phyloP scores from a whole-genome alignment of 1,140 invertebrate species.

The Trissolcus basalis region DNA sequence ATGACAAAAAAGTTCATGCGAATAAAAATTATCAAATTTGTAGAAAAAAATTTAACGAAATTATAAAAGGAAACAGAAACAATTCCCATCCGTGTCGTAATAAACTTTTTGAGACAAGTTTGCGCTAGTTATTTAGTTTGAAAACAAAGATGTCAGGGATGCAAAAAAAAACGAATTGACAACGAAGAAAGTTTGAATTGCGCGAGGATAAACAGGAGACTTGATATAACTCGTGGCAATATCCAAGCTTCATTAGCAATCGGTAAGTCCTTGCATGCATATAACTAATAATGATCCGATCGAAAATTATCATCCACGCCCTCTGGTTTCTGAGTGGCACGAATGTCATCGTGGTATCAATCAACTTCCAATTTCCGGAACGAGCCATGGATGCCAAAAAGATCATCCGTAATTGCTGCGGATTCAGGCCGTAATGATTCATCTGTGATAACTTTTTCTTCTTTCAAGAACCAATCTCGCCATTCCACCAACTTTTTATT shows the following conservation, averaged over 20 bases:
- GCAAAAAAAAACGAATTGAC: constrained; percentile 8
- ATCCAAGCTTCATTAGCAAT: constrained; percentile 44
- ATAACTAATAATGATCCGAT: not conserved
- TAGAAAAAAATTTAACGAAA: constrained; percentile 8
- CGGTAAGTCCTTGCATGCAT: constrained; percentile 16
- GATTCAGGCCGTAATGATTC: constrained; percentile 70
- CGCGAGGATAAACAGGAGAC: constrained; percentile 15
- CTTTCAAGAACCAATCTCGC: constrained; percentile 71
- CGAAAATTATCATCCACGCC: not conserved
- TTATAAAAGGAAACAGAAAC: constrained; percentile 35
- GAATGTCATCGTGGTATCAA: constrained; percentile 52
- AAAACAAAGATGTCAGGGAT: constrained; percentile 21
- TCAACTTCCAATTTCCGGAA: constrained; percentile 73
- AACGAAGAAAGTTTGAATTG: constrained; percentile 20
- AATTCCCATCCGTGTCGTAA: constrained; percentile 28
- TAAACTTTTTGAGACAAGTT: constrained; percentile 34
- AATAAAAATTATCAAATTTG: constrained; percentile 13
- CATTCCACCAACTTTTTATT: constrained; percentile 67
- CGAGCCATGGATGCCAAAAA: constrained; percentile 69
- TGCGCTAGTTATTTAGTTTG: constrained; percentile 12
- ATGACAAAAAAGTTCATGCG: constrained; percentile 10
- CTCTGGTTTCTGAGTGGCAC: not conserved
- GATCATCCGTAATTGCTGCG: constrained; percentile 57
- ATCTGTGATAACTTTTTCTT: constrained; percentile 66
- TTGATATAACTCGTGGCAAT: constrained; percentile 18